A percentile compares a stretch with the other conserved stretches of the same genome.
Evolutionary conservation across 2,888 invertebrate species (phyloP).

Genomic region (Amaurobius ferox): DNA sequence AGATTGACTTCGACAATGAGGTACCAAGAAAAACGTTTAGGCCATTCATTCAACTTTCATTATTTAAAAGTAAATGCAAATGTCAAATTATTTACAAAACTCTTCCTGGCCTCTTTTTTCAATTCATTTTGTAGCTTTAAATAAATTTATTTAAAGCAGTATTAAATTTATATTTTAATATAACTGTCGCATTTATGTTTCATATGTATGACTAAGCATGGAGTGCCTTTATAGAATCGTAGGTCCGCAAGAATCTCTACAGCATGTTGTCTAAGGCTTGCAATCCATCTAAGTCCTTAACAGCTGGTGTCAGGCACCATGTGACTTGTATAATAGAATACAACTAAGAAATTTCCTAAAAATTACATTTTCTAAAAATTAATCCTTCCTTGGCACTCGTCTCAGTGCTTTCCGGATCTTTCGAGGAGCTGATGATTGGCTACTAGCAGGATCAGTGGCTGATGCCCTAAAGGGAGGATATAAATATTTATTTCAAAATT

Average conservation of each 20-base stretch:
- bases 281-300: not conserved
- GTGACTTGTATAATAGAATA: constrained; percentile 8
- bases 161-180: no score
- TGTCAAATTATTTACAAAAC: constrained; percentile 1
- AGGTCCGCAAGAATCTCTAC: not conserved
- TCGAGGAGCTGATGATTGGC: constrained; percentile 24
- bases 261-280: not conserved
- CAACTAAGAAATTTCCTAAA: not conserved
- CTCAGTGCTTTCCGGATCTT: constrained; percentile 45
- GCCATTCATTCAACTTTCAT: not conserved
- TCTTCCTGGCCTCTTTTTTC: not conserved
- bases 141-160: no score
- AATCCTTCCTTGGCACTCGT: constrained; percentile 37
- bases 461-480: not conserved
- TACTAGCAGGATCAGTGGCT: not conserved
- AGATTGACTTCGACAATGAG: not conserved
- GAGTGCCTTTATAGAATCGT: not conserved
- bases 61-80: not conserved
- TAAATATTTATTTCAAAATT: no score
- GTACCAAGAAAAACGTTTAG: not conserved
- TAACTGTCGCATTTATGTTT: no score
- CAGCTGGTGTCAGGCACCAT: constrained; percentile 33
- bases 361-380: constrained; percentile 21
- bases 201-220: no score
- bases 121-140: not conserved